These are phyloP conservation scores for Rhopalosiphum padi DNA, from an alignment of 1,140 invertebrate genomes.

Conservation along the genomic window DNA sequence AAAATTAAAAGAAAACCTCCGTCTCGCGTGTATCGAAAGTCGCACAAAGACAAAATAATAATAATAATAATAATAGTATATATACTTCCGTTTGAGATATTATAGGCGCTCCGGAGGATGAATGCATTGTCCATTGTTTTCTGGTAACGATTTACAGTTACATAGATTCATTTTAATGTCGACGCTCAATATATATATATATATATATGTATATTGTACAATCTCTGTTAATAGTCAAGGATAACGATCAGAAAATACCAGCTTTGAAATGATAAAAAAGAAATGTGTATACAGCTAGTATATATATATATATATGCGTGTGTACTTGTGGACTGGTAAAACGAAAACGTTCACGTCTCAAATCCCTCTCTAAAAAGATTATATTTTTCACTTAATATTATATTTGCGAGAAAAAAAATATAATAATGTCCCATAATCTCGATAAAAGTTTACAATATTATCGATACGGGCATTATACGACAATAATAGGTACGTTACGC, in stretches of 20 bases:
- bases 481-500: neutral
- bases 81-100: neutral
- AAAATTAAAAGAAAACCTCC: neutral
- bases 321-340: neutral
- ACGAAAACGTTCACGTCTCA: neutral
- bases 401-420: neutral
- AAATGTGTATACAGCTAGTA: neutral
- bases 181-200: neutral
- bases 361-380: neutral
- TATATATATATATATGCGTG: neutral
- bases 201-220: neutral
- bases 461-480: neutral
- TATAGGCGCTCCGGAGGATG: neutral
- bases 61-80: neutral
- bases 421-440: neutral
- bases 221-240: neutral
- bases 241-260: neutral
- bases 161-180: conserved; percentile 22
- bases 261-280: neutral
- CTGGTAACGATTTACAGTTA: conserved; percentile 20
- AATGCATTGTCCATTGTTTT: conserved; percentile 38
- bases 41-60: neutral
- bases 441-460: conserved; percentile 3
- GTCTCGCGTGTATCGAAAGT: neutral
- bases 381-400: conserved; percentile 3